Percentiles rank a stretch among this genome's conserved stretches.
Evolutionary conservation across 2,113 vertebrate genomes (phyloP).

Genomic region (Oplegnathus fasciatus): DNA sequence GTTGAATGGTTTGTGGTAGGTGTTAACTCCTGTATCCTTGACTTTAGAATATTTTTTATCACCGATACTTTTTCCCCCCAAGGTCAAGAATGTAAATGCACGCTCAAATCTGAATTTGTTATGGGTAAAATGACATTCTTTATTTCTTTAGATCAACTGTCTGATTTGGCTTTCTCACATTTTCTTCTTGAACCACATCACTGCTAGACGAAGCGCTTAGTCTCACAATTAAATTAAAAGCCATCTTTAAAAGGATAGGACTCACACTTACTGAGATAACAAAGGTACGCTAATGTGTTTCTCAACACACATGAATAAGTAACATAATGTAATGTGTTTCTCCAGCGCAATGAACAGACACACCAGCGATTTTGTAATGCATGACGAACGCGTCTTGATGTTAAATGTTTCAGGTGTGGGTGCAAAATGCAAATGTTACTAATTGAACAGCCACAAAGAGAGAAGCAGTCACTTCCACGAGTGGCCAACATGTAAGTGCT

Average conservation of each 20-base stretch:
- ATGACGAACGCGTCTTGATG: not conserved
- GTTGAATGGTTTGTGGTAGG: not conserved
- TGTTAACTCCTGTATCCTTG: not conserved
- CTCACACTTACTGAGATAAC: not conserved
- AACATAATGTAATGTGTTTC: not conserved
- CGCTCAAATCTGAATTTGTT: not conserved
- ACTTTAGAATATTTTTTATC: not conserved
- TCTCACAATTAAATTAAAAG: constrained; percentile 6
- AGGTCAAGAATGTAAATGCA: not conserved
- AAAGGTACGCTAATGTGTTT: not conserved
- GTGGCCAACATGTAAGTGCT: constrained; percentile 4
- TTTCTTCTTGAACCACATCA: not conserved
- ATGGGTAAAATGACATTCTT: not conserved
- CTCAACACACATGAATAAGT: not conserved
- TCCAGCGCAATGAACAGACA: not conserved
- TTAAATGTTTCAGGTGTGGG: constrained; percentile 33
- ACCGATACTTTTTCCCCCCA: not conserved
- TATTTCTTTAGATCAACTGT: not conserved
- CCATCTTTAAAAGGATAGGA: not conserved
- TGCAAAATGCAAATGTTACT: constrained; percentile 49
- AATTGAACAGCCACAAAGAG: constrained; percentile 15
- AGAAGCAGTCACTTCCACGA: not conserved
- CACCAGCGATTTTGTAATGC: not conserved
- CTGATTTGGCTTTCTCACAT: not conserved
- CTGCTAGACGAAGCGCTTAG: not conserved